A percentile compares a stretch with the other conserved stretches of the same genome.
These are phyloP conservation scores for Holotrichia oblita DNA, from an alignment of 1,140 invertebrate genomes.

Conservation along the genomic window DNA sequence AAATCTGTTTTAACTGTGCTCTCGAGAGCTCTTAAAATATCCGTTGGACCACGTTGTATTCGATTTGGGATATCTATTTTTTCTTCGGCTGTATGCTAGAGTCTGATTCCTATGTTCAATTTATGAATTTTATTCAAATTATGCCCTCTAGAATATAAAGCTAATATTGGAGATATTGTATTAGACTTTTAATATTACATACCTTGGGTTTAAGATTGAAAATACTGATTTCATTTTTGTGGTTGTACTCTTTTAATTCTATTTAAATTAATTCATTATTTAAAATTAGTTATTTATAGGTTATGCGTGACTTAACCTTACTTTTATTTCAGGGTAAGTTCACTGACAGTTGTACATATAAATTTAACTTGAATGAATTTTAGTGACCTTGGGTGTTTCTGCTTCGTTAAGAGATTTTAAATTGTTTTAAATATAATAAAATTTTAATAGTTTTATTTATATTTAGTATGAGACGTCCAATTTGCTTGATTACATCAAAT, in stretches of 20 bases:
- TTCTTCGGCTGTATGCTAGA: constrained; percentile 43
- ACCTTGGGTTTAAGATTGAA: constrained; percentile 1
- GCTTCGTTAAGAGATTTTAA: too few species aligned
- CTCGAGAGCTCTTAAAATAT: constrained; percentile 82
- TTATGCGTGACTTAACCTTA: too few species aligned
- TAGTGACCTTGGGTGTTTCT: too few species aligned
- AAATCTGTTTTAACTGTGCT: constrained; percentile 77
- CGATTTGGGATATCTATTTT: constrained; percentile 71
- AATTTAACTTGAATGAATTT: too few species aligned
- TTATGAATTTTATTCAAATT: background rate
- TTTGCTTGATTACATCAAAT: too few species aligned
- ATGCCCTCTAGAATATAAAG: background rate
- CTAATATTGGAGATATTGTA: background rate
- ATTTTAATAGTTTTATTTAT: too few species aligned
- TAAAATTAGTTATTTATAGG: background rate
- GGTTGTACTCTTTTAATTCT: background rate
- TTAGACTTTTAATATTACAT: background rate
- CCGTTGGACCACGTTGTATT: constrained; percentile 79
- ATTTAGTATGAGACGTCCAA: too few species aligned
- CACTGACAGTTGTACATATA: too few species aligned
- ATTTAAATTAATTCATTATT: background rate
- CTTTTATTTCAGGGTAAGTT: too few species aligned
- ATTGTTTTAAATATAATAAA: too few species aligned
- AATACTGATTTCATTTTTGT: constrained; percentile 12
- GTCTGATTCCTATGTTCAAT: background rate